phyloP scores from a whole-genome alignment of 2,113 vertebrate species.

The Regulus satrapa region DNA sequence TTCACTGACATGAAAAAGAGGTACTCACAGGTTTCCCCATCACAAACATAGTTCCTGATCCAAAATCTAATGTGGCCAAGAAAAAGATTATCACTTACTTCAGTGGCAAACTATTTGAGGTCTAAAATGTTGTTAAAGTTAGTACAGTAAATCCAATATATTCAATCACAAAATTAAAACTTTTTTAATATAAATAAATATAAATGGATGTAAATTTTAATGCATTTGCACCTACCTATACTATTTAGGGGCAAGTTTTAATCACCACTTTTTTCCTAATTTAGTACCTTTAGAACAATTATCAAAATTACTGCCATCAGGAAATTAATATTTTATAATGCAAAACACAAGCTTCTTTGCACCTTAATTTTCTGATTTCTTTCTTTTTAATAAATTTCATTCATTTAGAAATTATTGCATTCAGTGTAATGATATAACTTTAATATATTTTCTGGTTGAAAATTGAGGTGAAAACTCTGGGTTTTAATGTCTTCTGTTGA shows the following conservation, averaged over 20 bases:
- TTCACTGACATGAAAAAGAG: background rate
- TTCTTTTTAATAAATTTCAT: background rate
- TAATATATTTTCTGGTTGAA: background rate
- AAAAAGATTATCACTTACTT: background rate
- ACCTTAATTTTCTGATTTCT: background rate
- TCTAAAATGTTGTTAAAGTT: background rate
- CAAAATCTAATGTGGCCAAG: background rate
- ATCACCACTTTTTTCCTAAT: background rate
- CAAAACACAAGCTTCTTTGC: fast-evolving
- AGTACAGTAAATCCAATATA: background rate
- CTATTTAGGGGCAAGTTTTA: background rate
- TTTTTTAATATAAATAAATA: background rate
- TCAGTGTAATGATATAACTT: background rate
- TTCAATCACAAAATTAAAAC: background rate
- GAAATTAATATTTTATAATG: background rate
- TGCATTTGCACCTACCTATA: background rate
- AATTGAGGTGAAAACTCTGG: background rate
- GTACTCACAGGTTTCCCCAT: background rate
- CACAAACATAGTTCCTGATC: background rate
- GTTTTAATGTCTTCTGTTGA: background rate
- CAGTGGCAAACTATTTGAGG: background rate
- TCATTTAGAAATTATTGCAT: background rate
- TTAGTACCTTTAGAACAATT: background rate
- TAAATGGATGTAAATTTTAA: background rate
- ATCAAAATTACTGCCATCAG: background rate